These are phyloP conservation scores for Rhadina sibilatrix DNA, from an alignment of 2,113 vertebrate genomes.

Conservation along the genomic window DNA sequence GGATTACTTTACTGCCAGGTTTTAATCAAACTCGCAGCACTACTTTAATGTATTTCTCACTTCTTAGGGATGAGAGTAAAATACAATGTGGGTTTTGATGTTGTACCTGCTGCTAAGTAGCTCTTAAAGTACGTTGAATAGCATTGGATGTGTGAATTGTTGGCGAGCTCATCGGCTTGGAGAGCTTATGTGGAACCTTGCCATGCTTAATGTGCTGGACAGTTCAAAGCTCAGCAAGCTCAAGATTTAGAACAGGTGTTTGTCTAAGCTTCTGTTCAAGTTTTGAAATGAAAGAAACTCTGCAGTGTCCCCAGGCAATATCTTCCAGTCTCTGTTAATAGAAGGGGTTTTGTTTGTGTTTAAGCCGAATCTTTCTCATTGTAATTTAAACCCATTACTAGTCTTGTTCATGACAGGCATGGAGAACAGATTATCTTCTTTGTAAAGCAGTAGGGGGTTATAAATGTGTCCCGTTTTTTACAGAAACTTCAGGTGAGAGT, in stretches of 20 bases:
- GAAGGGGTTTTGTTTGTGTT: background rate
- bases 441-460: constrained; percentile 8
- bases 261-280: background rate
- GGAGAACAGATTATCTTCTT: constrained; percentile 40
- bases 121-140: background rate
- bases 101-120: constrained; percentile 8
- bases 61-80: background rate
- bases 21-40: background rate
- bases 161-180: background rate
- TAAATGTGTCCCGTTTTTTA: background rate
- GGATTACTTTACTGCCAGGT: background rate
- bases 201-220: constrained; percentile 26
- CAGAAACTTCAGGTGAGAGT: constrained; percentile 46
- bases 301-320: background rate
- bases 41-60: background rate
- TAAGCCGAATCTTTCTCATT: constrained; percentile 14
- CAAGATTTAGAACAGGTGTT: constrained; percentile 1
- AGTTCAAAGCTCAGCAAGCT: constrained; percentile 28
- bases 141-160: background rate
- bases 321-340: background rate
- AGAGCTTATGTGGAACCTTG: constrained; percentile 18
- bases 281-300: background rate
- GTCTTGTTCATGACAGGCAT: background rate
- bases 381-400: constrained; percentile 28
- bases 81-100: background rate